Evolutionary conservation across 2,113 vertebrate species (phyloP), one percentile per base, ranked within the genome.

Genomic region (Amia ocellicauda): DNA sequence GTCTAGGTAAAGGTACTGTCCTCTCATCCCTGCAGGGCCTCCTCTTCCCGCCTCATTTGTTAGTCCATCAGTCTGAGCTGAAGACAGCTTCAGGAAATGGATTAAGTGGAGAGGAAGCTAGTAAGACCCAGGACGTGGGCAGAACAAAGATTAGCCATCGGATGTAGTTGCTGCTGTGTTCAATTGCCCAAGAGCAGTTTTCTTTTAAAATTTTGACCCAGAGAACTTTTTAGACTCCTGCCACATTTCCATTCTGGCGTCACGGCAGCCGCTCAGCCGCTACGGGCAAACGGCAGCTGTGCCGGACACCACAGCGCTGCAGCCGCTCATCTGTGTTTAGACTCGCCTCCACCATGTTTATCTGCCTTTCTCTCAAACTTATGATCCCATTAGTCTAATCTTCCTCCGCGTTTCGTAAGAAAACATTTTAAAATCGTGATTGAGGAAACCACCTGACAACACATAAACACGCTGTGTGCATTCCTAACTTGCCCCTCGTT

Each of bases 131-230:
- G 51, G 52, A 27, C 4, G 19, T 58, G 63, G 27, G 31, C 4
- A 41, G 56, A 66, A 59, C 45, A 55, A 64, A 60, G 16, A 28
- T 60, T 24, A 59, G 42, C 42, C 20, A 59, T 22, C 42, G 40
- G 58, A 45, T 59, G 55, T 40, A 58, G 54, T 36, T 59, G 57
- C 10, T 59, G 31, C 14, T 26, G 24, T 16, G 2, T n/a, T 28
- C 5, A 11, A 36, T 36, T 36, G 31, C 31, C 31, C 31, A 36
- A 11, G 5, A 36, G 31, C 31, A 36, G 31, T 36, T 36, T 36
- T 36, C 5, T 36, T 45, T n/a, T 42, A 24, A 27, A 27, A 13
- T 26, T 47, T 60, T 7, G 10, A 24, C 41, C 20, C 16, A 24
- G 4, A 47, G 14, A 29, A n/a, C 8, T 24, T 54, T 60, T 60